Percentiles rank a stretch among this genome's conserved stretches.
These are phyloP conservation scores for Semnornis frantzii DNA, from an alignment of 2,113 vertebrate species.

Conservation along the genomic window DNA sequence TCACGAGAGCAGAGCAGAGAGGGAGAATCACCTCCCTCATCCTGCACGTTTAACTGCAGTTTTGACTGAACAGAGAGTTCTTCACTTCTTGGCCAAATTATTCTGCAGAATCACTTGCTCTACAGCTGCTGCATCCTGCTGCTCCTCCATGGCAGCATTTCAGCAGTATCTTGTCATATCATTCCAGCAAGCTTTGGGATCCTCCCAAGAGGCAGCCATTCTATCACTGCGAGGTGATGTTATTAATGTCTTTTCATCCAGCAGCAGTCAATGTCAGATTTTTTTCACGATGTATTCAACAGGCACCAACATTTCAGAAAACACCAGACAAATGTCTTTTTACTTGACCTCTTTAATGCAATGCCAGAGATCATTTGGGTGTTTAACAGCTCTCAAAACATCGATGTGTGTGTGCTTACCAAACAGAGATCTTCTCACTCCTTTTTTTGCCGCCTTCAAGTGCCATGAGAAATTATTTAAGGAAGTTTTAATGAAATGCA, in stretches of 20 bases:
- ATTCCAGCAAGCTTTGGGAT: constrained; percentile 28
- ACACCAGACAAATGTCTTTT: constrained; percentile 55
- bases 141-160: constrained; percentile 30
- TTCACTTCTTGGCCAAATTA: constrained; percentile 17
- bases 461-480: constrained; percentile 80
- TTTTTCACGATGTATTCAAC: constrained; percentile 31
- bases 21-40: too few relatives aligned
- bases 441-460: constrained; percentile 61
- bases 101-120: constrained; percentile 42
- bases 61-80: not conserved
- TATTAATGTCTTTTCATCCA: constrained; percentile 60
- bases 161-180: constrained; percentile 19
- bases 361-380: constrained; percentile 53
- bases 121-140: constrained; percentile 24
- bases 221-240: constrained; percentile 20
- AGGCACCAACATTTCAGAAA: constrained; percentile 55
- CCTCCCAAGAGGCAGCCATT: constrained; percentile 41
- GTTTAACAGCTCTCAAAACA: constrained; percentile 73
- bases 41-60: not conserved
- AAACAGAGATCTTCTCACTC: constrained; percentile 68
- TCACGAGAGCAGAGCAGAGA: too few relatives aligned
- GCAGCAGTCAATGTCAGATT: constrained; percentile 53
- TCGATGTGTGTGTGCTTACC: constrained; percentile 51
- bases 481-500: constrained; percentile 83
- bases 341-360: constrained; percentile 71